Base-by-base conservation (phyloP, 2,797 vertebrate genomes). In the Gobio occitaniae region DNA sequence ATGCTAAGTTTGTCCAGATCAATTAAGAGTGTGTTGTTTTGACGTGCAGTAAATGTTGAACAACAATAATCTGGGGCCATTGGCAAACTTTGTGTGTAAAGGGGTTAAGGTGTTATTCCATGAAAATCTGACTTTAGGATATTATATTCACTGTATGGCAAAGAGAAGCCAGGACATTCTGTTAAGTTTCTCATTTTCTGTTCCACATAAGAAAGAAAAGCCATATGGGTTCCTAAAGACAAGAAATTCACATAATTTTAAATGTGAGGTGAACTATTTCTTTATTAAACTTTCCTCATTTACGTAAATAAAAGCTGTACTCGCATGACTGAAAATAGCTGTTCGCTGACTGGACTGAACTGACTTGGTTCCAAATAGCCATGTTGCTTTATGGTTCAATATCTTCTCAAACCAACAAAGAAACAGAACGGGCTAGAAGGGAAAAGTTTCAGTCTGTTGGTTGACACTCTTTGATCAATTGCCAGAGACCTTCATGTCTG, bases 401-500 rank as follows among this genome's bases (percentile, higher is more conserved):
- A 65, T 78, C 59, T 12, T 65, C 5, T 9, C 19, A 50, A 19
- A 75, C n/a, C 48, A 84, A 63, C 13, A 41, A 74, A 72, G 52
- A 82, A 32, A 71, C 2, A 0, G 0, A 70, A 81, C 36, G 19
- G 4, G n/a, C 36, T 13, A 36, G 17, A 66, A 68, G 72, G 54
- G 50, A 82, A 78, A 66, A 56, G 76, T 69, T 44, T 87, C 65
- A n/a, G 50, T 82, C 70, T 56, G 61, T 71, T 71, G 13, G 80
- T 59, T 82, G 38, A 63, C 78, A 47, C 13, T 61, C 78, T 90
- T 86, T 88, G 81, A 87, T 88, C 88, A 88, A 84, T 70, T 50
- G 54, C 77, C 54, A 50, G 36, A 78, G 84, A 80, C 65, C 61
- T 66, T 84, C 68, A 86, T 78, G 59, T 80, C 77, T 59, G 74